Percentiles rank a stretch among this genome's conserved stretches.
Conservation (phyloP, 1,140 invertebrate species). For the Coelopa frigida region DNA sequence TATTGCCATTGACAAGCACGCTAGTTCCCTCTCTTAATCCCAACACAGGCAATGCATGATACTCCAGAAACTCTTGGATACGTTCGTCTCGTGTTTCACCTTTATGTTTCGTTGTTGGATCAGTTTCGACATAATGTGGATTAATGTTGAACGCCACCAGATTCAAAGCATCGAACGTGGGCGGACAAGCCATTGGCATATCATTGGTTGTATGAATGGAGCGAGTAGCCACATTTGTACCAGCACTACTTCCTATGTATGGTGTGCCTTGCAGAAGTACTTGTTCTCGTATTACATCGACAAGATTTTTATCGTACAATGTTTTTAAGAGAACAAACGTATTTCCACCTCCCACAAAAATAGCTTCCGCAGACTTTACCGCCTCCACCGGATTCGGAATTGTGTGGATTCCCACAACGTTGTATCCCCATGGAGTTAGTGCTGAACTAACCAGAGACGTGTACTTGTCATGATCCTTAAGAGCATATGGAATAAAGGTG, state of each 20-base stretch:
- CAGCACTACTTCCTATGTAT: slow-evolving; percentile 75
- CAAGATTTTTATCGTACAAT: slow-evolving; percentile 61
- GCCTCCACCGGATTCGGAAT: slow-evolving; percentile 50
- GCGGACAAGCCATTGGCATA: slow-evolving; percentile 76
- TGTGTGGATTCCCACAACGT: slow-evolving; percentile 58
- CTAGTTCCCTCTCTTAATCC: slow-evolving; percentile 65
- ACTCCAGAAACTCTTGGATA: slow-evolving; percentile 59
- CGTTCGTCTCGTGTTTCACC: slow-evolving; percentile 68
- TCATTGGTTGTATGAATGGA: slow-evolving; percentile 78
- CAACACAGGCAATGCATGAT: slow-evolving; percentile 54
- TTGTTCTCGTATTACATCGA: slow-evolving; percentile 56
- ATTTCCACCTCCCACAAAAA: slow-evolving; percentile 75
- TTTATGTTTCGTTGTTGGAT: slow-evolving; percentile 57
- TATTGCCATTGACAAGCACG: slow-evolving; percentile 55
- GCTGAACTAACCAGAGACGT: slow-evolving; percentile 54
- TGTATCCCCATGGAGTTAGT: slow-evolving; percentile 58
- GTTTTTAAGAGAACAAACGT: slow-evolving; percentile 65
- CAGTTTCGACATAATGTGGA: slow-evolving; percentile 69
- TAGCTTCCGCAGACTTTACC: slow-evolving; percentile 56
- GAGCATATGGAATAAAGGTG: slow-evolving; percentile 72
- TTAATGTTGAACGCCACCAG: slow-evolving; percentile 81
- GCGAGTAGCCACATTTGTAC: slow-evolving; percentile 71
- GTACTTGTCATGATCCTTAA: slow-evolving; percentile 59
- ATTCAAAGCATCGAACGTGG: slow-evolving; percentile 61
- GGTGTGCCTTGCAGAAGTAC: slow-evolving; percentile 59